Evolutionary conservation across 2,797 vertebrate species (phyloP).

Genomic region (Phoebastria nigripes): DNA sequence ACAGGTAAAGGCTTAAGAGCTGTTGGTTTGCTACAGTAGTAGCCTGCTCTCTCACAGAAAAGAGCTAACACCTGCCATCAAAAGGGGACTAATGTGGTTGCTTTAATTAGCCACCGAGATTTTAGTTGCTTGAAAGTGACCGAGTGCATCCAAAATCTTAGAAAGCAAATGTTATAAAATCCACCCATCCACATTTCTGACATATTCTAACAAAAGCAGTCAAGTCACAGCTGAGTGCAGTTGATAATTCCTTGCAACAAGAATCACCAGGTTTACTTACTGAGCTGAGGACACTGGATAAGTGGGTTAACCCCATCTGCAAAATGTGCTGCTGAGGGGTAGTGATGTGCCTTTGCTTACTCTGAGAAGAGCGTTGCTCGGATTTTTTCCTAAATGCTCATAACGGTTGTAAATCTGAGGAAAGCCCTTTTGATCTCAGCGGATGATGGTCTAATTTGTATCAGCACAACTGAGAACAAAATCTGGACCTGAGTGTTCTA

Average conservation of each 20-base stretch:
- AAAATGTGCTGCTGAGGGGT: neutral
- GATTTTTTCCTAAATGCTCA: neutral
- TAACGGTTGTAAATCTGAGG: neutral
- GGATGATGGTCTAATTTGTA: slow-evolving; percentile 7
- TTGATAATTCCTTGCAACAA: neutral
- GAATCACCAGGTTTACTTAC: neutral
- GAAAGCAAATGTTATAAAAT: neutral
- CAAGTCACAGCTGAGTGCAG: neutral
- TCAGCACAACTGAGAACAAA: neutral
- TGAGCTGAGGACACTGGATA: neutral
- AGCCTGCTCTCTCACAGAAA: neutral
- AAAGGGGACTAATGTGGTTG: neutral
- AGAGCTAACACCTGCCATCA: slow-evolving; percentile 1
- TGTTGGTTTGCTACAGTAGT: neutral
- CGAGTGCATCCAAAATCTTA: neutral
- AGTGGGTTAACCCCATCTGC: neutral
- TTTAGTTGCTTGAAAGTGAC: neutral
- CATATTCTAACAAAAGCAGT: neutral
- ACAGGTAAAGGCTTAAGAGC: neutral
- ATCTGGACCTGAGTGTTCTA: neutral
- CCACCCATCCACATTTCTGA: neutral
- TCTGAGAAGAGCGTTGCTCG: neutral
- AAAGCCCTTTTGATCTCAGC: slow-evolving; percentile 7
- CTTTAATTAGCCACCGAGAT: neutral
- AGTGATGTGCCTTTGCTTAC: neutral